Percentiles rank a stretch among this genome's conserved stretches.
Evolutionary conservation across 64 coral and sea anemone genomes (phyloP).

Genomic region (Porites lutea): DNA sequence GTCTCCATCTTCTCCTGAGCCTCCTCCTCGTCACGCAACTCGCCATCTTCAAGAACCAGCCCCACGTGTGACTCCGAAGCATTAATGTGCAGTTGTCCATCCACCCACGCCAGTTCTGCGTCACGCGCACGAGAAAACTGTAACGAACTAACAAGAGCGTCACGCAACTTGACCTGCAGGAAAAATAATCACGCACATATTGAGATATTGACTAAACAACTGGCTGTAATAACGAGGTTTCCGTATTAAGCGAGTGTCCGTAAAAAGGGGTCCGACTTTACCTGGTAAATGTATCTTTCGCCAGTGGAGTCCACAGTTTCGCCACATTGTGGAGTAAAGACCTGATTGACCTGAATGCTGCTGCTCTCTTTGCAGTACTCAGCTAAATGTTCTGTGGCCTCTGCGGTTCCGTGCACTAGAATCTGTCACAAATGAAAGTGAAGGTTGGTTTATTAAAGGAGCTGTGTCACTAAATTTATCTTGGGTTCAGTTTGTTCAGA

Average conservation of each 20-base stretch:
- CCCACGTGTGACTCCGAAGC: constrained; percentile 71
- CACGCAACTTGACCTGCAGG: constrained; percentile 88
- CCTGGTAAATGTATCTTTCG: constrained; percentile 98
- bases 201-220: no score
- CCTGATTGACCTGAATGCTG: constrained; percentile 90
- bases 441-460: no score
- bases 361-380: constrained; percentile 91
- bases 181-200: neutral
- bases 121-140: constrained; percentile 97
- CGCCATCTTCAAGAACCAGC: constrained; percentile 55
- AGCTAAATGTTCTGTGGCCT: constrained; percentile 87
- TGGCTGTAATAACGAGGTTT: no score
- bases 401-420: constrained; percentile 79
- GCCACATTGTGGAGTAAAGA: constrained; percentile 84
- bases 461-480: neutral
- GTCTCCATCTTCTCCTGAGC: constrained; percentile 93
- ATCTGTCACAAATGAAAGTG: constrained; percentile 47
- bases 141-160: constrained; percentile 92
- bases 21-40: constrained; percentile 66
- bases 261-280: no score
- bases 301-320: constrained; percentile 97
- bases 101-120: constrained; percentile 97
- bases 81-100: constrained; percentile 93
- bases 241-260: no score
- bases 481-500: neutral